Evolutionary conservation across 2,113 vertebrate species (phyloP), one percentile per base, ranked within the genome.

Genomic region (Amblyopsis rosae): DNA sequence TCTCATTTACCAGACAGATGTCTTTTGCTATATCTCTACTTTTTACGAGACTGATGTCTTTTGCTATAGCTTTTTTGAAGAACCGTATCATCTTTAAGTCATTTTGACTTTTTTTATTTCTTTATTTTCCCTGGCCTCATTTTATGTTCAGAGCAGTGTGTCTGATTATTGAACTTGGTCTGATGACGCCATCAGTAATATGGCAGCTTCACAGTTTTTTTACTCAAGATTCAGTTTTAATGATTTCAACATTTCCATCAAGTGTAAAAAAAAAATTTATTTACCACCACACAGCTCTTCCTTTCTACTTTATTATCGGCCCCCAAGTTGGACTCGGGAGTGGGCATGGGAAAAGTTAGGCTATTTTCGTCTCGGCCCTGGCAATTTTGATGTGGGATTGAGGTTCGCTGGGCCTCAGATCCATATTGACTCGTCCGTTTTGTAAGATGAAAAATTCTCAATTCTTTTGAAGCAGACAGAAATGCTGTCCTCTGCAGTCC

Each of bases 401-500:
- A 90, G 87, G 83, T 83, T 76, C 77, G 82, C 64, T 80, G 62
- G 71, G 51, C 70, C 59, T 89, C 81, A 87, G 86, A 88, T 91
- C 81, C 83, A 81, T 89, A 85, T 88, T 90, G 87, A 88, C 88
- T 90, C 12, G 32, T 73, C 74, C 35, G 35, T 92, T 92, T 78
- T 89, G 73, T 88, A 82, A 89, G 85, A 81, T 86, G 79, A 86
- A 88, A 87, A 87, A 79, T 83, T 88, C 76, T 82, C 76, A 61
- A 41, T 83, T 85, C 87, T 84, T 92, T 87, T 91, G 88, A 91
- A 83, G 88, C 82, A 57, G 67, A 82, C 77, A 88, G 85, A 91
- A 92, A 84, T 83, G 87, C 88, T 84, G 86, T 91, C 86, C 90
- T 88, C 80, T 83, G 89, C 89, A 90, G 91, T 89, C 87, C 81